A percentile compares a stretch with the other conserved stretches of the same genome.
These are phyloP conservation scores for Drosophila nebulosa DNA, from an alignment of 1,140 invertebrate species.

Conservation along the genomic window DNA sequence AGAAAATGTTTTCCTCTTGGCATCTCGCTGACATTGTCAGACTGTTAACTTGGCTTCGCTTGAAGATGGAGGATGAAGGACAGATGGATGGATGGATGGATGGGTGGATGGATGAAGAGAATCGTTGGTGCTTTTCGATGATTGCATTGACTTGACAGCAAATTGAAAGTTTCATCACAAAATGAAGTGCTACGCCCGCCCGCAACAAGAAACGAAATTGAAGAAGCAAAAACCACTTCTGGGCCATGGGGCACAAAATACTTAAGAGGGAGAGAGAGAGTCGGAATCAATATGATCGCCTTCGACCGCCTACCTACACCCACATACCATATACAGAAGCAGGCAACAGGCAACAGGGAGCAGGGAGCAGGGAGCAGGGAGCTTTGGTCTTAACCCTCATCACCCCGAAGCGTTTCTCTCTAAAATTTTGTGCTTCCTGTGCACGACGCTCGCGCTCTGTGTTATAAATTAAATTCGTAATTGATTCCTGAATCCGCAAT, in stretches of 20 bases:
- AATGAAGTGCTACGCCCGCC: conserved; percentile 50
- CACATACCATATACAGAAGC: background rate
- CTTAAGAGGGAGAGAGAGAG: no score
- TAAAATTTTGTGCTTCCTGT: conserved; percentile 50
- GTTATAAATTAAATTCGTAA: conserved; percentile 78
- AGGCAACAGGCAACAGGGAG: no score
- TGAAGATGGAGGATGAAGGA: background rate
- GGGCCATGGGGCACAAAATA: background rate
- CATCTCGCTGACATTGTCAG: conserved; percentile 29
- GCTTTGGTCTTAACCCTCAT: conserved; percentile 19
- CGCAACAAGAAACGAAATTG: background rate
- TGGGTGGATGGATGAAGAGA: background rate
- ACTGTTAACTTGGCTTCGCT: background rate
- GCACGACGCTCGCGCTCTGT: conserved; percentile 41
- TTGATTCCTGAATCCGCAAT: conserved; percentile 78
- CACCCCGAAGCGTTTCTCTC: conserved; percentile 11
- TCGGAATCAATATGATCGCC: conserved; percentile 46
- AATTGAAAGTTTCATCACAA: conserved; percentile 25
- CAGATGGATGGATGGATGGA: background rate
- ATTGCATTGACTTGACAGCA: conserved; percentile 66
- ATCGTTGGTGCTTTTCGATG: background rate
- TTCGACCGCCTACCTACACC: background rate
- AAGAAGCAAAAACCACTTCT: background rate
- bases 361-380: no score
- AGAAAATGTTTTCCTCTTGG: conserved; percentile 2